phyloP scores from a whole-genome alignment of 2,797 vertebrate genomes.

The Chrosomus eos region DNA sequence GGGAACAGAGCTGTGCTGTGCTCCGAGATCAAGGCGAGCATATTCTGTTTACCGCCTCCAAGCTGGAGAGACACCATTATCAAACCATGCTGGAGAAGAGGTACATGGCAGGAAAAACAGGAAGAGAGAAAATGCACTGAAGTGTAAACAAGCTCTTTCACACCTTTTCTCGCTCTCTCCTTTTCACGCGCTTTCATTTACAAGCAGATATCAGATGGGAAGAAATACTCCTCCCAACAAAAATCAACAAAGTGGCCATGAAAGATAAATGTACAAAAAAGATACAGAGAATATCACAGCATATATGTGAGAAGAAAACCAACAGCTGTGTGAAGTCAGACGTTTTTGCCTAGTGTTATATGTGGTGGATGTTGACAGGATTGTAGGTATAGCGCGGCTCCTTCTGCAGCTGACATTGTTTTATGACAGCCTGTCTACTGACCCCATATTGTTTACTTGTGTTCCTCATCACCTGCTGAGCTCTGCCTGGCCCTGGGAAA shows the following conservation, averaged over 20 bases:
- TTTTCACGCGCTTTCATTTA: slow-evolving; percentile 17
- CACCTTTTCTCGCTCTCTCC: neutral
- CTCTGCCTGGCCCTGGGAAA: slow-evolving; percentile 9
- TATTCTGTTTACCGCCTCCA: slow-evolving; percentile 53
- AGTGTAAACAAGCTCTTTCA: slow-evolving; percentile 45
- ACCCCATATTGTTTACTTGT: slow-evolving; percentile 43
- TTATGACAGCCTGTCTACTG: slow-evolving; percentile 10
- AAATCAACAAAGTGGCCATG: slow-evolving; percentile 29
- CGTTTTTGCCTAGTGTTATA: neutral
- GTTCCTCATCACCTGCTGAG: slow-evolving; percentile 33
- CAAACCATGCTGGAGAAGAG: slow-evolving; percentile 40
- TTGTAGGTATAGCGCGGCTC: neutral
- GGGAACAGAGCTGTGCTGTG: slow-evolving; percentile 27
- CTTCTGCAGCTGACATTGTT: slow-evolving; percentile 26
- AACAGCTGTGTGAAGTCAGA: slow-evolving; percentile 3
- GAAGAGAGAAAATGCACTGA: slow-evolving; percentile 37
- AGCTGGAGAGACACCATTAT: slow-evolving; percentile 44
- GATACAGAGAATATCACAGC: neutral
- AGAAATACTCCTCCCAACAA: slow-evolving; percentile 18
- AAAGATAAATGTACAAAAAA: slow-evolving; percentile 34
- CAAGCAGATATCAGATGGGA: slow-evolving; percentile 32
- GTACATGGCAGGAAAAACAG: slow-evolving; percentile 31
- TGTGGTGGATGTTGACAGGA: neutral
- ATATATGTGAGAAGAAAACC: neutral
- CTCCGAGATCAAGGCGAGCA: slow-evolving; percentile 46